Percentiles rank a stretch among this genome's conserved stretches.
Evolutionary conservation across 2,797 vertebrate genomes (phyloP).

Genomic region (Pseudochirops corinnae): DNA sequence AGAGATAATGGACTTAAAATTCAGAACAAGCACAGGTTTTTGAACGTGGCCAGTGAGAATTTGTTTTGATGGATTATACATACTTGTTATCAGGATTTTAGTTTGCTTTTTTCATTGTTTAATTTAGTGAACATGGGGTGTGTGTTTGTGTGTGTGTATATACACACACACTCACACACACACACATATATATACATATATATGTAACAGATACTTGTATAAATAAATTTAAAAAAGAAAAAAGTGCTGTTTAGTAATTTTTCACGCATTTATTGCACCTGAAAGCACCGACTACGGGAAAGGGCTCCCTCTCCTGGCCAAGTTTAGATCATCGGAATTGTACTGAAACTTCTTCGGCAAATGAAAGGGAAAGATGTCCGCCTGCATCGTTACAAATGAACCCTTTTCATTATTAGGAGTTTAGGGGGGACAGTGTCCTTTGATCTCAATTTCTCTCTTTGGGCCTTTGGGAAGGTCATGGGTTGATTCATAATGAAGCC

Average conservation of each 20-base stretch:
- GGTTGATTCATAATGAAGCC: not conserved
- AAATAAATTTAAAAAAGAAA: not conserved
- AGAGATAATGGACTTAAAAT: not conserved
- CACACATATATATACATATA: too few species aligned
- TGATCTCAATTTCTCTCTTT: not conserved
- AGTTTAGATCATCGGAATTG: not conserved
- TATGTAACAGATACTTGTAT: not conserved
- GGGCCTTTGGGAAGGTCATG: not conserved
- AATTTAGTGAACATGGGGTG: not conserved
- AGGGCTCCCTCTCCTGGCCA: not conserved
- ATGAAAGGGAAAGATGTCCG: not conserved
- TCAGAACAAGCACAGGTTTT: not conserved
- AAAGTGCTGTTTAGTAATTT: not conserved
- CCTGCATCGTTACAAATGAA: not conserved
- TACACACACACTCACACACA: too few species aligned
- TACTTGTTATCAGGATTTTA: not conserved
- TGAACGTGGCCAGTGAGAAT: not conserved
- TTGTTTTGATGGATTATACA: not conserved
- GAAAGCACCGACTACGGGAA: not conserved
- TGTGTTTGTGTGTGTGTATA: too few species aligned
- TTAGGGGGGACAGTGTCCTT: not conserved
- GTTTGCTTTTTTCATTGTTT: not conserved
- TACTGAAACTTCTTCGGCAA: not conserved
- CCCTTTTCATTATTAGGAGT: not conserved
- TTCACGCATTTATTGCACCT: not conserved